phyloP scores from a whole-genome alignment of 2,113 vertebrate species.

The Meleagris gallopavo region DNA sequence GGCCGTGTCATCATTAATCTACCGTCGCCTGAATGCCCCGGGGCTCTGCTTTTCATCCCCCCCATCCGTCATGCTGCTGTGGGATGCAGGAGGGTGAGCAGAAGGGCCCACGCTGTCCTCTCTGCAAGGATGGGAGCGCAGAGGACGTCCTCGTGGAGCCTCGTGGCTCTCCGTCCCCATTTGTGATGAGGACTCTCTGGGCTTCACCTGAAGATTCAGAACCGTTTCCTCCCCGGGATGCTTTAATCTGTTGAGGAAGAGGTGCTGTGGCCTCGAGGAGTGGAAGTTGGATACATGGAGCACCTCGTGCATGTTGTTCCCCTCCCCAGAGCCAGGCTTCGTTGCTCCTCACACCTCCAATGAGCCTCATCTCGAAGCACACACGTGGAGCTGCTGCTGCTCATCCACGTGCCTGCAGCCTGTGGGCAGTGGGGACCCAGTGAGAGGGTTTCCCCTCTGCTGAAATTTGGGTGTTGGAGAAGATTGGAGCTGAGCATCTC shows the following conservation, averaged over 20 bases:
- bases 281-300: background rate
- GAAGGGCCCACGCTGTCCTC: background rate
- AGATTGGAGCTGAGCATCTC: background rate
- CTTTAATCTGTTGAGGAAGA: background rate
- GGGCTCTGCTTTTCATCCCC: conserved; percentile 71
- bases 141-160: background rate
- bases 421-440: too few relatives aligned
- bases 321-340: background rate
- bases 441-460: too few relatives aligned
- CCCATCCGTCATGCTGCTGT: conserved; percentile 45
- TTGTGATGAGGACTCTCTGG: background rate
- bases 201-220: background rate
- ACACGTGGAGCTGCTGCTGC: accelerated
- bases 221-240: background rate
- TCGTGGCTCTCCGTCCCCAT: background rate
- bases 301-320: accelerated
- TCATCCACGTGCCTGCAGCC: background rate
- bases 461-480: too few relatives aligned
- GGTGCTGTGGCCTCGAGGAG: background rate
- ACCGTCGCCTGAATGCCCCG: conserved; percentile 45
- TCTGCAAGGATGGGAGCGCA: background rate
- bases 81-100: background rate
- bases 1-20: conserved; percentile 74
- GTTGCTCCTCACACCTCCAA: too few relatives aligned
- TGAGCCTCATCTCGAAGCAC: background rate